Conservation (phyloP, 2,113 vertebrate genomes). For the Cichladusa arquata region DNA sequence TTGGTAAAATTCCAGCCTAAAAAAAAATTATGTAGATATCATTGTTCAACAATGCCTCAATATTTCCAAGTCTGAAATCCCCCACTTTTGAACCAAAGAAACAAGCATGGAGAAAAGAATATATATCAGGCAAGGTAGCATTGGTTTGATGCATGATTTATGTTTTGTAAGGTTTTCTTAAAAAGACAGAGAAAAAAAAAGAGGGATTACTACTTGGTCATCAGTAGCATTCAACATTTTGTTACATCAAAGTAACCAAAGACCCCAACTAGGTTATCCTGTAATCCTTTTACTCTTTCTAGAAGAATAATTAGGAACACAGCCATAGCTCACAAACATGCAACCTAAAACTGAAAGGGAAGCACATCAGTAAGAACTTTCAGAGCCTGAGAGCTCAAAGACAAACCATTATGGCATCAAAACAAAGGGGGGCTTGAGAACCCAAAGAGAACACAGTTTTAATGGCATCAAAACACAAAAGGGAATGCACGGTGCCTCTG, state of each 20-base stretch:
- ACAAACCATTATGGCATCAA: background rate
- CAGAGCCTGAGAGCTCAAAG: background rate
- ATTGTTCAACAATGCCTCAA: background rate
- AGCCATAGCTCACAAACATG: background rate
- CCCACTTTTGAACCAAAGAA: background rate
- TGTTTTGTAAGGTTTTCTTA: background rate
- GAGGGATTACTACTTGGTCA: background rate
- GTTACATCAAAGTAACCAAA: background rate
- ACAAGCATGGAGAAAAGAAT: background rate
- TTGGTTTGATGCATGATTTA: no score
- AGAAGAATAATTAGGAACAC: background rate
- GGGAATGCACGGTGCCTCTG: background rate
- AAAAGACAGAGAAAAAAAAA: background rate
- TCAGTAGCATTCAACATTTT: background rate
- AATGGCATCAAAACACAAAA: background rate
- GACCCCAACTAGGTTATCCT: background rate
- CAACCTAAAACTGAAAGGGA: background rate
- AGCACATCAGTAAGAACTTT: background rate
- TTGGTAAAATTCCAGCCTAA: background rate
- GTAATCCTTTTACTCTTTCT: background rate
- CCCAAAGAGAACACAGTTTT: background rate
- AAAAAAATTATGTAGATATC: background rate
- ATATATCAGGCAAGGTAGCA: background rate
- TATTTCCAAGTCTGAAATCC: conserved; percentile 28
- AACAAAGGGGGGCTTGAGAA: background rate